A percentile compares a stretch with the other conserved stretches of the same genome.
These are phyloP conservation scores for Sebastes elongatus DNA, from an alignment of 2,797 vertebrate genomes.

Conservation along the genomic window DNA sequence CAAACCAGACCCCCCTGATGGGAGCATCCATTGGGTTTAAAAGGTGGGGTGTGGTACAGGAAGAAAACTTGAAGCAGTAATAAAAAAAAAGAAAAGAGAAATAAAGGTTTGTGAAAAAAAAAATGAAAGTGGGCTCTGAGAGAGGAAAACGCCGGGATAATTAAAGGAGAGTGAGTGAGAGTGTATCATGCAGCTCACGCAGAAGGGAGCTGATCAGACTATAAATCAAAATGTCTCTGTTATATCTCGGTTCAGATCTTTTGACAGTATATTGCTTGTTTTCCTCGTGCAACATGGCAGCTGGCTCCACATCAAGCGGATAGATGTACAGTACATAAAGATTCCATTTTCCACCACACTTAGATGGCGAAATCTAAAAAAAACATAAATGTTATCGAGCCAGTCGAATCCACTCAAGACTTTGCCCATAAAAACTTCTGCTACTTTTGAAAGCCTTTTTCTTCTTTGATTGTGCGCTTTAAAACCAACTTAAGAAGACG, in stretches of 20 bases:
- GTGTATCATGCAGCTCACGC: conserved; percentile 48
- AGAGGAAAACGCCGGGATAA: conserved; percentile 32
- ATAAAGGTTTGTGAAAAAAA: conserved; percentile 5
- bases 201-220: conserved; percentile 70
- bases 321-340: conserved; percentile 64
- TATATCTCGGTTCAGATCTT: conserved; percentile 72
- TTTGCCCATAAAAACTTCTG: conserved; percentile 17
- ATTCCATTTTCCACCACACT: conserved; percentile 48
- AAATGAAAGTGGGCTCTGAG: neutral
- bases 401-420: conserved; percentile 20
- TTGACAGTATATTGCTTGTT: conserved; percentile 77
- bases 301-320: conserved; percentile 56
- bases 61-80: conserved; percentile 23
- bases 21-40: conserved; percentile 29
- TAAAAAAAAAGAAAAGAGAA: neutral
- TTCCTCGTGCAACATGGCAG: conserved; percentile 67
- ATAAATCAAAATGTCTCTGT: conserved; percentile 78
- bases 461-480: conserved; percentile 21
- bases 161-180: conserved; percentile 43
- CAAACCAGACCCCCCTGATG: conserved; percentile 37
- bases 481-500: conserved; percentile 1
- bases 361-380: conserved; percentile 46
- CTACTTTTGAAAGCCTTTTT: conserved; percentile 11
- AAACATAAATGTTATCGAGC: conserved; percentile 23
- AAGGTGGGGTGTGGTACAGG: conserved; percentile 12